phyloP scores from a whole-genome alignment of 1,140 invertebrate genomes.

The Octopus sinensis region DNA sequence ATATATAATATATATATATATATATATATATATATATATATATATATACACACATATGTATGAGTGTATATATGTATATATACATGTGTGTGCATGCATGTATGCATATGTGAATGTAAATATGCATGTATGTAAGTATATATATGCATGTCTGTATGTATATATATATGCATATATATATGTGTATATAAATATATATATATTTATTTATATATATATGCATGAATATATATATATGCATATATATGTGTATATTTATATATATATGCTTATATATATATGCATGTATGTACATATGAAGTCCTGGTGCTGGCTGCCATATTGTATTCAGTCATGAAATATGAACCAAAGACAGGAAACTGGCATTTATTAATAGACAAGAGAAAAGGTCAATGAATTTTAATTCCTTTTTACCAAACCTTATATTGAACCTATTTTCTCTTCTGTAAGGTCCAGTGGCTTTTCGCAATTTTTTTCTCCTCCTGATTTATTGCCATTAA shows the following conservation, averaged over 20 bases:
- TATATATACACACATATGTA: not conserved
- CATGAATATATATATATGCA: not conserved
- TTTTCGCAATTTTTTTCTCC: too few species aligned
- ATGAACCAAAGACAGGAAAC: too few species aligned
- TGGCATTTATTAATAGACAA: too few species aligned
- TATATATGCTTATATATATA: not conserved
- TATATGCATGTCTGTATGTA: not conserved
- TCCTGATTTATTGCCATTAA: too few species aligned
- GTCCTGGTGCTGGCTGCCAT: not conserved
- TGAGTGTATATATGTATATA: not conserved
- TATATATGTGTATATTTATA: not conserved
- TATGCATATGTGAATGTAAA: not conserved
- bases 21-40: slow-evolving; percentile 2
- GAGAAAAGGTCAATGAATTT: too few species aligned
- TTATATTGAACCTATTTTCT: too few species aligned
- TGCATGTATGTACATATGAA: not conserved
- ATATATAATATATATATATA: slow-evolving; percentile 2
- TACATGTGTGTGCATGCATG: not conserved
- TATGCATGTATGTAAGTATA: not conserved
- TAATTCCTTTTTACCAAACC: too few species aligned
- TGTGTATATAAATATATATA: not conserved
- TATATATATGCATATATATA: not conserved
- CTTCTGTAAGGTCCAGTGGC: too few species aligned
- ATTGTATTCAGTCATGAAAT: too few species aligned
- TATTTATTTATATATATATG: not conserved